A percentile compares a stretch with the other conserved stretches of the same genome.
Evolutionary conservation across 37 sponge, comb jelly and placozoan species (phyloP).

Genomic region (Ephydatia muelleri): DNA sequence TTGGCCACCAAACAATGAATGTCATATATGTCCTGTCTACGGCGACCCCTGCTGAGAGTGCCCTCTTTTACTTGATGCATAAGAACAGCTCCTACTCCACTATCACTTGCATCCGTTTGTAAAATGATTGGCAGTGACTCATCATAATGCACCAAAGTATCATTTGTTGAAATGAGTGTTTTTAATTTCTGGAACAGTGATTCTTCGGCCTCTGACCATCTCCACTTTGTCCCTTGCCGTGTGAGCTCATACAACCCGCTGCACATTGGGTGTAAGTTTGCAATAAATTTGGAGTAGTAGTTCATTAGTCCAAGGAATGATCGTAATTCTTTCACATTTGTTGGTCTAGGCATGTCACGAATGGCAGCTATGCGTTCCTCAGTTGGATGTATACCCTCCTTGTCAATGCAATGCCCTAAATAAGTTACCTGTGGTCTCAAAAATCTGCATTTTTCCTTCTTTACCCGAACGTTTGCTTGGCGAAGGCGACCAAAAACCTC

Average conservation of each 20-base stretch:
- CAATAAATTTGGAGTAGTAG: background rate
- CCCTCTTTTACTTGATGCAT: background rate
- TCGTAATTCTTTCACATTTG: conserved; percentile 1
- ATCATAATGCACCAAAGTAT: conserved; percentile 8
- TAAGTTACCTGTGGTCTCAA: background rate
- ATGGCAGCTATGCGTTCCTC: background rate
- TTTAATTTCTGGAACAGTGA: background rate
- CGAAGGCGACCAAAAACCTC: background rate
- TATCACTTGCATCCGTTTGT: background rate
- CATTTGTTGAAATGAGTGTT: background rate
- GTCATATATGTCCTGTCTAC: too few species aligned
- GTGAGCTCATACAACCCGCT: background rate
- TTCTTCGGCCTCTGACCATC: background rate
- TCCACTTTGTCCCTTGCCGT: background rate
- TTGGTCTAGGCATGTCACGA: background rate
- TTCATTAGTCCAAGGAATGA: background rate
- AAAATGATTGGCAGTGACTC: background rate
- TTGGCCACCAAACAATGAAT: too few species aligned
- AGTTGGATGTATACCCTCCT: conserved; percentile 3
- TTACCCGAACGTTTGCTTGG: conserved; percentile 3
- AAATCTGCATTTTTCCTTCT: background rate
- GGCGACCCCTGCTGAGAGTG: too few species aligned
- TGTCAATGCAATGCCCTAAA: background rate
- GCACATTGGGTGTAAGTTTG: background rate
- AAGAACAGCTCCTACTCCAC: conserved; percentile 16